These are phyloP conservation scores for Drosophila macrospina DNA, from an alignment of 2,888 invertebrate genomes.

Conservation along the genomic window DNA sequence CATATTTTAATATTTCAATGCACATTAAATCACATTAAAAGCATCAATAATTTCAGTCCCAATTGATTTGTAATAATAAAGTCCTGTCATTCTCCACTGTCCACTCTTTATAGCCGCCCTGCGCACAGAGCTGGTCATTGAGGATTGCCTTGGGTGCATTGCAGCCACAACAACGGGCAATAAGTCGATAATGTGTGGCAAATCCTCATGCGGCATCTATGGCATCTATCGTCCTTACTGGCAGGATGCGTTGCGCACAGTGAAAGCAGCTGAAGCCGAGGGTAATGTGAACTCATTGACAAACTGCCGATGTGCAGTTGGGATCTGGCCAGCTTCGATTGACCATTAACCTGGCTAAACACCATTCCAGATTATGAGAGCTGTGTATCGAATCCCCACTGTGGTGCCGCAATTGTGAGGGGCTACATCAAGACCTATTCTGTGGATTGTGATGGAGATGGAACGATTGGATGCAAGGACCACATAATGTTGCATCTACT, in stretches of 20 bases:
- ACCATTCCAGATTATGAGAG: conserved; percentile 66
- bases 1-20: too few relatives aligned
- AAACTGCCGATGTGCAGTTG: background rate
- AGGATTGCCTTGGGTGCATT: conserved; percentile 74
- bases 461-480: conserved; percentile 77
- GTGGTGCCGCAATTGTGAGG: conserved; percentile 67
- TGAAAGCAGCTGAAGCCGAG: conserved; percentile 1
- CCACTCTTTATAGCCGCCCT: background rate
- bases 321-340: conserved; percentile 8
- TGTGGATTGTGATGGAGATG: conserved; percentile 78
- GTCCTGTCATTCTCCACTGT: background rate
- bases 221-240: conserved; percentile 77
- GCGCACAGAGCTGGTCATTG: conserved; percentile 14
- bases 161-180: conserved; percentile 68
- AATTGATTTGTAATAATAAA: background rate
- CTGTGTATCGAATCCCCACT: conserved; percentile 71
- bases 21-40: background rate
- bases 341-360: conserved; percentile 9
- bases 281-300: conserved; percentile 42
- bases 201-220: conserved; percentile 70
- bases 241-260: conserved; percentile 62
- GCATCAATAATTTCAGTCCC: background rate
- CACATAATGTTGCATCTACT: conserved; percentile 74
- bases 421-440: conserved; percentile 61
- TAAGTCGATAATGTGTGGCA: conserved; percentile 48